These are phyloP conservation scores for Coregonus suidteri DNA, from an alignment of 2,797 vertebrate genomes.

Conservation along the genomic window DNA sequence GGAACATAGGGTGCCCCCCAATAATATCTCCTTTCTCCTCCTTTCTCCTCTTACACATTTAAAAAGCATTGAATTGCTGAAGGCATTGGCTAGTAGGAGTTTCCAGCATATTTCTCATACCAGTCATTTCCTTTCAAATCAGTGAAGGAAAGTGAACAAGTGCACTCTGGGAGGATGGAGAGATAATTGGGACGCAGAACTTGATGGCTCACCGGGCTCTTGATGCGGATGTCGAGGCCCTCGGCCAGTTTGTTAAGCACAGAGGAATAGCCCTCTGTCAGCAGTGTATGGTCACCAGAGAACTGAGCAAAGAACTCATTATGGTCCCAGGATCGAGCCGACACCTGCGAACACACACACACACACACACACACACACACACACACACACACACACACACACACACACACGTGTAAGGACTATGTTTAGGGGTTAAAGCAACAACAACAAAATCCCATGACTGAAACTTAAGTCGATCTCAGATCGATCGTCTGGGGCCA, in stretches of 20 bases:
- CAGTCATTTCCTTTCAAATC: too few species aligned
- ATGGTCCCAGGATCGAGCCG: slow-evolving; percentile 97
- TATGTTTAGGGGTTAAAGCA: too few species aligned
- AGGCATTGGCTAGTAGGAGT: too few species aligned
- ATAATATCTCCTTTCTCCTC: too few species aligned
- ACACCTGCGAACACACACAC: slow-evolving; percentile 74
- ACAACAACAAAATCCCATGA: too few species aligned
- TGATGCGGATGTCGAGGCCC: slow-evolving; percentile 87
- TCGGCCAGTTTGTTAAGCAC: slow-evolving; percentile 87
- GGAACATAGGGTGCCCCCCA: too few species aligned
- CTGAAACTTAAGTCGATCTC: too few species aligned
- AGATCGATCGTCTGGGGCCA: too few species aligned
- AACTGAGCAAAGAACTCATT: slow-evolving; percentile 99
- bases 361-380: not conserved
- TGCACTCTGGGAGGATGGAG: not conserved
- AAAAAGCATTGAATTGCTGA: too few species aligned
- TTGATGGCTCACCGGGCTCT: slow-evolving; percentile 64
- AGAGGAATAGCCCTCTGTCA: slow-evolving; percentile 86
- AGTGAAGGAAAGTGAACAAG: too few species aligned
- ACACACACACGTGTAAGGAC: not conserved
- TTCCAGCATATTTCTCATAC: too few species aligned
- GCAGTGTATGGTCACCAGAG: slow-evolving; percentile 93
- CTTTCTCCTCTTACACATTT: too few species aligned
- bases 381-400: not conserved
- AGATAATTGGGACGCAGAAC: not conserved